A percentile compares a stretch with the other conserved stretches of the same genome.
These are phyloP conservation scores for Drosophila kanapiae DNA, from an alignment of 1,140 invertebrate species.

Conservation along the genomic window DNA sequence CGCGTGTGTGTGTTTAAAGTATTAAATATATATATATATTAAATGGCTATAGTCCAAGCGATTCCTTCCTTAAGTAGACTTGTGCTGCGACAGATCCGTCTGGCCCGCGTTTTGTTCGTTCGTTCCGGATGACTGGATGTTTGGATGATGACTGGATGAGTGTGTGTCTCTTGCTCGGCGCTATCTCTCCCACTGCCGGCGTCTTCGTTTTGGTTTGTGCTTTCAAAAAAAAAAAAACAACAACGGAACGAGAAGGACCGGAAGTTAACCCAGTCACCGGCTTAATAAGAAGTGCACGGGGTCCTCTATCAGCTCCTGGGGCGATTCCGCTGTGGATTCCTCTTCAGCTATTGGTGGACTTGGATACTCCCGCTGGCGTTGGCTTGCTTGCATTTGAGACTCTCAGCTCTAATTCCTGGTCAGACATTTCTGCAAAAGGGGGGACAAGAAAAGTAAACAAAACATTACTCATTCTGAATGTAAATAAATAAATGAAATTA, in stretches of 20 bases:
- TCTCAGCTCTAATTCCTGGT: conserved; percentile 53
- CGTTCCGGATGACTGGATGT: conserved; percentile 15
- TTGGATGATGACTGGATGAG: conserved; percentile 11
- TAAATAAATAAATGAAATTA: neutral
- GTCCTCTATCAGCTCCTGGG: conserved; percentile 31
- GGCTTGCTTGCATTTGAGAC: conserved; percentile 63
- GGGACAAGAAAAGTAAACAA: neutral
- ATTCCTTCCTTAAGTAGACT: conserved; percentile 42
- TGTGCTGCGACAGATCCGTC: conserved; percentile 21
- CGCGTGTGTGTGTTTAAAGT: neutral
- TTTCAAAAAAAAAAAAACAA: neutral
- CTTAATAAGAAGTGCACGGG: conserved; percentile 9
- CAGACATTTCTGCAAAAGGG: conserved; percentile 67
- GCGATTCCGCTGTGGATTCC: neutral
- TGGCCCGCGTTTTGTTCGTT: conserved; percentile 25
- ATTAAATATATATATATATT: neutral
- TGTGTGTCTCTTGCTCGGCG: conserved; percentile 10
- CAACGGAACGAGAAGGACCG: conserved; percentile 2
- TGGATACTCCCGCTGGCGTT: conserved; percentile 44
- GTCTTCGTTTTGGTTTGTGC: conserved; percentile 23
- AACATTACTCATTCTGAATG: neutral
- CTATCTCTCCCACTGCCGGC: neutral
- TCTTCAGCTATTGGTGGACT: conserved; percentile 35
- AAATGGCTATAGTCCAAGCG: conserved; percentile 26
- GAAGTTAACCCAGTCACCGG: conserved; percentile 28